Conservation (phyloP, 2,113 vertebrate species). For the Seriola rivoliana region DNA sequence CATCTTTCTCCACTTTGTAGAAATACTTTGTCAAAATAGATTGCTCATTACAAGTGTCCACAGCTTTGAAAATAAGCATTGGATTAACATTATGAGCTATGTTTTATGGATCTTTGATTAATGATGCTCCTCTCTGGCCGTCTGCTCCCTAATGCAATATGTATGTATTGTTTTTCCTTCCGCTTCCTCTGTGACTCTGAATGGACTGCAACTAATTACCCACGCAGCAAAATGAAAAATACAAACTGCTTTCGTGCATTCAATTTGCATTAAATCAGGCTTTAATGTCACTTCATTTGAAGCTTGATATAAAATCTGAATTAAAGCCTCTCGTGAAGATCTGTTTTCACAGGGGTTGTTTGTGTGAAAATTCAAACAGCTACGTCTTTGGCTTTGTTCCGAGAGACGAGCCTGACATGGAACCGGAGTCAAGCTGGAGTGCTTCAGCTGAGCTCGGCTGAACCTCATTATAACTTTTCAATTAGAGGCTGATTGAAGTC, state of each 20-base stretch:
- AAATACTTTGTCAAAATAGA: slow-evolving; percentile 33
- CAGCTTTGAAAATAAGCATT: slow-evolving; percentile 50
- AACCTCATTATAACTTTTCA: slow-evolving; percentile 79
- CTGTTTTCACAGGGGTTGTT: slow-evolving; percentile 27
- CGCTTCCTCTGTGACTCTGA: slow-evolving; percentile 61
- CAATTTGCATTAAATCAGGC: slow-evolving; percentile 70
- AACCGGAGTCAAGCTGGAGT: slow-evolving; percentile 53
- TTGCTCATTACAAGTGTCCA: slow-evolving; percentile 55
- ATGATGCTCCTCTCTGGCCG: slow-evolving; percentile 62
- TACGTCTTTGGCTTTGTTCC: slow-evolving; percentile 32
- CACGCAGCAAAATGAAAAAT: slow-evolving; percentile 59
- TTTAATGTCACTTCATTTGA: slow-evolving; percentile 67
- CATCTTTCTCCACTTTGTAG: slow-evolving; percentile 42
- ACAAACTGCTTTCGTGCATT: slow-evolving; percentile 60
- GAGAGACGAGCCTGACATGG: slow-evolving; percentile 9
- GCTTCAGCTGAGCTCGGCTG: slow-evolving; percentile 54
- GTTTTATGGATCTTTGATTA: slow-evolving; percentile 80
- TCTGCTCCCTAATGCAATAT: slow-evolving; percentile 78
- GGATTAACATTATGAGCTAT: slow-evolving; percentile 60
- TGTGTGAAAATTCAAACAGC: slow-evolving; percentile 48
- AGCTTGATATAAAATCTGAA: slow-evolving; percentile 45
- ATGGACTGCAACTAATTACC: slow-evolving; percentile 73
- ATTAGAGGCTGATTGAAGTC: slow-evolving; percentile 77
- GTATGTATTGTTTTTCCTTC: slow-evolving; percentile 76
- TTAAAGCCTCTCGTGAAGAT: slow-evolving; percentile 32